phyloP scores from a whole-genome alignment of 1,140 invertebrate genomes.

The Sipha flava region DNA sequence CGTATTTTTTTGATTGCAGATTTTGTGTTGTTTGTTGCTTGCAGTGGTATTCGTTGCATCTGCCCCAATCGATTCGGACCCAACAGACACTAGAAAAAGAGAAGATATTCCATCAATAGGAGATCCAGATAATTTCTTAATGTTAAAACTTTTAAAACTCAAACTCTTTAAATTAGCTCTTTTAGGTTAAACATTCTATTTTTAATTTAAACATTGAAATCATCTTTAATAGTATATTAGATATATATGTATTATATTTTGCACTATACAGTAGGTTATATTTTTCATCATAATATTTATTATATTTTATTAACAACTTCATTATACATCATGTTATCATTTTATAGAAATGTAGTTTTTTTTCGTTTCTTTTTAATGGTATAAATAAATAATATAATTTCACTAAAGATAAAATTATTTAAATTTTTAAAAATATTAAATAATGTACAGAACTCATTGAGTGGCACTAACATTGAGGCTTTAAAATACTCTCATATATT shows the following conservation, averaged over 20 bases:
- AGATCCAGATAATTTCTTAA: not conserved
- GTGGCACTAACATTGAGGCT: no score
- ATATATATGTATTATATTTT: not conserved
- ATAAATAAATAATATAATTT: no score
- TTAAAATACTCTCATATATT: no score
- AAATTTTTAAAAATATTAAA: no score
- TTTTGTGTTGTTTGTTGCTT: not conserved
- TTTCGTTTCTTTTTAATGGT: no score
- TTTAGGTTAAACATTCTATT: constrained; percentile 1
- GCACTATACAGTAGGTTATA: not conserved
- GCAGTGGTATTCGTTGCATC: not conserved
- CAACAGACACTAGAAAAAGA: constrained; percentile 1
- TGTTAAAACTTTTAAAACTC: not conserved
- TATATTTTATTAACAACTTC: no score
- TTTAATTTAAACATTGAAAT: constrained; percentile 1
- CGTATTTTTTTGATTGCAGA: not conserved
- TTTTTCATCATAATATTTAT: not conserved
- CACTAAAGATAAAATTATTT: no score
- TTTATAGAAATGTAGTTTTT: no score
- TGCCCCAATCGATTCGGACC: not conserved
- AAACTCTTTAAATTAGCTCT: not conserved
- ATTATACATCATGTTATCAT: no score
- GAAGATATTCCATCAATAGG: constrained; percentile 5
- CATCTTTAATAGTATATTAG: not conserved
- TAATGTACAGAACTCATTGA: no score